These are phyloP conservation scores for Leptopilina clavipes DNA, from an alignment of 1,140 invertebrate genomes.

Conservation along the genomic window DNA sequence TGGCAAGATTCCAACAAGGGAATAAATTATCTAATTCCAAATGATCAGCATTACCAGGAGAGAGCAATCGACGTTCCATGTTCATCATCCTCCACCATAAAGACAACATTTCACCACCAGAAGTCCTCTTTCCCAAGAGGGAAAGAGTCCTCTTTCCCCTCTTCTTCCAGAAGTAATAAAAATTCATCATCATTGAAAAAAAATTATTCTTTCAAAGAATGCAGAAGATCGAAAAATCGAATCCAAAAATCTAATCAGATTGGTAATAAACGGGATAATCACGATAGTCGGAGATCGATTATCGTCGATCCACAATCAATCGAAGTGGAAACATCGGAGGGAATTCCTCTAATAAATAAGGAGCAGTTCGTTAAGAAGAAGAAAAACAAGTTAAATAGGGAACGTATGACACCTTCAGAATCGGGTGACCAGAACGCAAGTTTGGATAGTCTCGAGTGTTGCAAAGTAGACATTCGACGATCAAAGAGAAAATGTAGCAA, in stretches of 20 bases:
- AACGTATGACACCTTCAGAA: neutral
- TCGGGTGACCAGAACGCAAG: neutral
- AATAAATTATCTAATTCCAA: conserved; percentile 45
- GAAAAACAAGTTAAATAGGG: neutral
- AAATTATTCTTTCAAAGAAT: conserved; percentile 62
- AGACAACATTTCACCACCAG: conserved; percentile 35
- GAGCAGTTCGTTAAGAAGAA: neutral
- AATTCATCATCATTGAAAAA: conserved; percentile 43
- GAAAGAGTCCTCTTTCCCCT: too few relatives aligned
- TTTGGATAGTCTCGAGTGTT: neutral
- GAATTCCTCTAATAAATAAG: neutral
- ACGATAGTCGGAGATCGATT: neutral
- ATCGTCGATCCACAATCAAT: neutral
- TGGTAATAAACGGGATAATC: neutral
- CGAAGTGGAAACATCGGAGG: neutral
- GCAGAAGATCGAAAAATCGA: conserved; percentile 9
- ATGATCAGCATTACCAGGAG: conserved; percentile 63
- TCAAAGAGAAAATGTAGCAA: conserved; percentile 43
- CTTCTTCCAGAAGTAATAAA: too few relatives aligned
- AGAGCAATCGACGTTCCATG: conserved; percentile 62
- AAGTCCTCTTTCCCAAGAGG: neutral
- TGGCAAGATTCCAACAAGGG: conserved; percentile 59
- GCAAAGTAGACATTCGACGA: neutral
- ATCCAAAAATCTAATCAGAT: neutral
- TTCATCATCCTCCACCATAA: neutral